These are phyloP conservation scores for Leptobrachium ailaonicum DNA, from an alignment of 2,113 vertebrate species.

Conservation along the genomic window DNA sequence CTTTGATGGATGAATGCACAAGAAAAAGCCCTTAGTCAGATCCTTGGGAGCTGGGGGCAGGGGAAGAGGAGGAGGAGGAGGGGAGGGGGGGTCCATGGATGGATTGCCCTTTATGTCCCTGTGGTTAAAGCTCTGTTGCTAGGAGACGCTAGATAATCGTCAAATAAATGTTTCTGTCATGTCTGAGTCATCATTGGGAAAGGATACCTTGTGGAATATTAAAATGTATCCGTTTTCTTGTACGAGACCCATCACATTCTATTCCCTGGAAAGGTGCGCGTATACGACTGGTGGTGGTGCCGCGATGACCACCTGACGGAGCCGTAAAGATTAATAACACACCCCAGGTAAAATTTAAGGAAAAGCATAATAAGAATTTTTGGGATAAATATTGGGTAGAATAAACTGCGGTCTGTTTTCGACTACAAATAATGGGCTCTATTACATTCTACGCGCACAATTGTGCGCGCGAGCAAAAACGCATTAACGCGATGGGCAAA, in stretches of 20 bases:
- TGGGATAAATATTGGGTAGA: too few relatives aligned
- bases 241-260: too few relatives aligned
- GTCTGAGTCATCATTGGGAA: conserved; percentile 33
- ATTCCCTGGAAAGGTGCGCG: background rate
- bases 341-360: too few relatives aligned
- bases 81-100: too few relatives aligned
- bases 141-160: conserved; percentile 30
- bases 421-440: too few relatives aligned
- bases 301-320: too few relatives aligned
- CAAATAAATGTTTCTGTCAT: conserved; percentile 12
- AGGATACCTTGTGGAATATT: conserved; percentile 17
- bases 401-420: too few relatives aligned
- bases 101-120: background rate
- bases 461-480: too few relatives aligned
- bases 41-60: conserved; percentile 17
- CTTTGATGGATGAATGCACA: conserved; percentile 29
- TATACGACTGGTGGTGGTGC: background rate
- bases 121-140: conserved; percentile 33
- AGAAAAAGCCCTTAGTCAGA: conserved; percentile 37
- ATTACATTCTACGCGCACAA: too few relatives aligned
- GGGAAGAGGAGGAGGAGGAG: background rate
- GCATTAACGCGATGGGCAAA: too few relatives aligned
- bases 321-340: too few relatives aligned
- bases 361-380: too few relatives aligned
- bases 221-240: background rate